Base-by-base conservation (phyloP, 37 sponge, comb jelly and placozoan species). In the Halisarca cf. caerulea region DNA sequence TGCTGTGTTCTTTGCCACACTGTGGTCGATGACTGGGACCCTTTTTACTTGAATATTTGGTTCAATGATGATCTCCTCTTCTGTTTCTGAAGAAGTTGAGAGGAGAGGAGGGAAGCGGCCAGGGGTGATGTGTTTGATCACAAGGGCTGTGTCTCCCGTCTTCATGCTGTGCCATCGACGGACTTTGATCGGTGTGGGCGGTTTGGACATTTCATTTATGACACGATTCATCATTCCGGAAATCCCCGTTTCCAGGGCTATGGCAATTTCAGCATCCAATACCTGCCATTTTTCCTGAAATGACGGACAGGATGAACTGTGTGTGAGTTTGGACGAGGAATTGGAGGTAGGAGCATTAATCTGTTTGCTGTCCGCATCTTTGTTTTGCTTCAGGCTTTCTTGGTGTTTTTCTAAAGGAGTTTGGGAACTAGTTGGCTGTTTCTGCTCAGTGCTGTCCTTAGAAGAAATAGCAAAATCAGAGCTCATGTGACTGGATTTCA, bases 231-330 rank as follows among this genome's bases (percentile, higher is more conserved):
- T 74, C 42, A 74, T 44, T 21, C 45, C 45, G 24, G 77, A 74
- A 32, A 74, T 43, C 24, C 77, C 77, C 24, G 25, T 43, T 40
- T 74, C 38, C 45, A 43, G 2, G 14, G 77, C 45, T 20, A 40
- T 25, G 2, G 77, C 17, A 25, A 23, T 74, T 38, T 43, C 77
- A 74, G 20, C 45, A 23, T 38, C 25, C 42, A 23, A 2, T 25
- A 43, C 24, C 15, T n/a, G 45, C 45, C 45, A 74, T n/a, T 38
- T 43, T 2, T 74, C 77, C 7, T 74, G 77, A 37, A 41, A 40
- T 74, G 77, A 74, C 38, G 77, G 77, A 74, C 45, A 74, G 17
- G 45, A 74, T 21, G 24, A 37, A 21, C 77, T 40, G 45, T 37
- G 40, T 15, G 32, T 74, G 51, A 47, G 51, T 47, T 47, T 47